Evolutionary conservation across 1,140 invertebrate species (phyloP).

Genomic region (Colletes latitarsis): DNA sequence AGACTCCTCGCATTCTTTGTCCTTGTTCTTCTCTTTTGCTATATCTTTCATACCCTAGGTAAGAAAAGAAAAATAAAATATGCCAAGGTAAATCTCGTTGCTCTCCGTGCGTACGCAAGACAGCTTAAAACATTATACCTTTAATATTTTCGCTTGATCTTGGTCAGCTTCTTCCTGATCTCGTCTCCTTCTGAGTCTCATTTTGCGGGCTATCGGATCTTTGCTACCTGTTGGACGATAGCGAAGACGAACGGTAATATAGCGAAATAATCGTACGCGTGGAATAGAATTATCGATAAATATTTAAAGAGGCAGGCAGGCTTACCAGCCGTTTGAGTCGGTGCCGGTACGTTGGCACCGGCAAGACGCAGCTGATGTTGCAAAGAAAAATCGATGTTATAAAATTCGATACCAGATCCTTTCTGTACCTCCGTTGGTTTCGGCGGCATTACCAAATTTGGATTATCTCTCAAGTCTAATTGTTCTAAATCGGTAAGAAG

Average conservation of each 20-base stretch:
- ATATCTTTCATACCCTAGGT: constrained; percentile 96
- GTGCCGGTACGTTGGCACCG: constrained; percentile 91
- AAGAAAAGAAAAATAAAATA: neutral
- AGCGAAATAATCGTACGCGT: neutral
- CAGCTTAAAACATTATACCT: constrained; percentile 81
- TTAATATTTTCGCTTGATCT: constrained; percentile 96
- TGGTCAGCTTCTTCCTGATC: constrained; percentile 91
- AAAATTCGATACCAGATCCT: constrained; percentile 95
- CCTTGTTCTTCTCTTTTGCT: constrained; percentile 92
- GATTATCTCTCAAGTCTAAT: constrained; percentile 96
- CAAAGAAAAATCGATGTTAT: constrained; percentile 99
- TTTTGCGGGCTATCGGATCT: constrained; percentile 96
- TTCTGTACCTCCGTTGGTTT: constrained; percentile 92
- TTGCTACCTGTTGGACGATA: constrained; percentile 82
- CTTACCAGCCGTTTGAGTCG: constrained; percentile 85
- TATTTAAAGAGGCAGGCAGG: neutral
- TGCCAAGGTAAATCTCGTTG: neutral
- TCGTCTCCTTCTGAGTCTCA: constrained; percentile 90
- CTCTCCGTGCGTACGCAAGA: neutral
- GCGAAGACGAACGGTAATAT: neutral
- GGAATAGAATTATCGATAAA: neutral
- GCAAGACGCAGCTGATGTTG: constrained; percentile 96
- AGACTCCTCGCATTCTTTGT: constrained; percentile 83
- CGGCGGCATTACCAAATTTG: constrained; percentile 98
- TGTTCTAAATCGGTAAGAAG: constrained; percentile 94